Base-by-base conservation (phyloP, 1,140 invertebrate genomes). In the Brachionus rotundiformis region DNA sequence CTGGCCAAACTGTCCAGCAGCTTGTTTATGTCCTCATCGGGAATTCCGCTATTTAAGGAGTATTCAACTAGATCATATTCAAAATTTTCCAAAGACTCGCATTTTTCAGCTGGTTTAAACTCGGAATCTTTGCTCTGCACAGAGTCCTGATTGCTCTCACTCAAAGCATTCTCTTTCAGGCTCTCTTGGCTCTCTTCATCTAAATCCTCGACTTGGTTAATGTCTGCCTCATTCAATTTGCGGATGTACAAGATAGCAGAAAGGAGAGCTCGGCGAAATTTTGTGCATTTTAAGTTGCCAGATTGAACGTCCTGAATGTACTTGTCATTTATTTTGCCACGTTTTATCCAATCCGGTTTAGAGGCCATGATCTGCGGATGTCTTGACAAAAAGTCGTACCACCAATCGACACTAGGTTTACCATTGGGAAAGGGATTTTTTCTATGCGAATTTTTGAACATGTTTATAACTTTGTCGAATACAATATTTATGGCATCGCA, bases 301-400 rank as follows among this genome's bases (percentile, higher is more conserved):
- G 77, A 80, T 25, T 80, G 77, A 39, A 80, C 77, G 27, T 80
- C 77, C 36, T 80, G 31, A 41, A 80, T 80, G 13, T 80, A 80
- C 39, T 80, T 39, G 31, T 80, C 77, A 25, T 80, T 80, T 41
- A 80, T 47, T 80, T 80, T 80, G 27, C 77, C 77, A 23, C 77
- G 47, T 36, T 61, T 80, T 16, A 80, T 39, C 77, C 77, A 80
- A 41, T 80, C 77, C 7, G 77, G 77, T 16, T 80, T 80, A 8
- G 77, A 80, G 11, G 77, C 77, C 77, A 80, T 61, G 6, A 80
- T 63, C 61, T 80, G 77, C 10, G 77, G 77, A 41, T 80, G 77
- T 41, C 77, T 61, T 19, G 77, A 80, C 8, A 80, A 25, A 39
- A 80, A 80, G 31, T 80, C 77, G n/a, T 80, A 80, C 77, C 77